Evolutionary conservation across 2,888 invertebrate species (phyloP), one percentile per base, ranked within the genome.

Genomic region (Ennomos fuscantarius): DNA sequence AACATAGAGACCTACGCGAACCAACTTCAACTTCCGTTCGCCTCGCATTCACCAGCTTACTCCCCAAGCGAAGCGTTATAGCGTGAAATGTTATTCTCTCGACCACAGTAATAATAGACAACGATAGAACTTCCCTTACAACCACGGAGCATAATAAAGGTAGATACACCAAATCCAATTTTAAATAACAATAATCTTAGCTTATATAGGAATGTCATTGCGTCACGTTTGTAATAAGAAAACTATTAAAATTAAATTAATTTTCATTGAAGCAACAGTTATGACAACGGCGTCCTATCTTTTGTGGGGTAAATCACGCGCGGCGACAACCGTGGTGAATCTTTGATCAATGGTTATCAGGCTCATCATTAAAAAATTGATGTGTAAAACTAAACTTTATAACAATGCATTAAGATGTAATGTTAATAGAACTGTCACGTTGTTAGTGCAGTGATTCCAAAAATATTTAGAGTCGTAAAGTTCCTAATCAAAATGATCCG

Each of bases 171-270:
- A 52, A 52, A 45, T 55, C 42, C 43, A 43, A 48, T 48, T 44
- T 9, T 9, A 39, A 37, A 46, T 44, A 48, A 42, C 43, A n/a
- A n/a, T n/a, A n/a, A 42, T 15, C 43, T 48, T 9, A 39, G 37
- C 1, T 37, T 48, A 37, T 39, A 43, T 44, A 1, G 31, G 31
- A 37, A n/a, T 3, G 9, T 9, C 46, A 46, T 59, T 44, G 47
- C 37, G 10, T 57, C 50, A 64, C 65, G 62, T 44, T 61, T 62
- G 44, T 54, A 54, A 66, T 70, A 67, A 10, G 40, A 53, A 57
- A 45, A 41, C 55, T 58, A 65, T 73, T 75, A 73, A 70, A 70
- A 60, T 44, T 54, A 60, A 74, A 75, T 75, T 73, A 75, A 74
- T 74, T 68, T 66, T 35, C 54, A 24, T 43, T 24, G 53, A 44